Evolutionary conservation across 2,888 invertebrate species (phyloP), one percentile per base, ranked within the genome.

Genomic region (Xestia c-nigrum): DNA sequence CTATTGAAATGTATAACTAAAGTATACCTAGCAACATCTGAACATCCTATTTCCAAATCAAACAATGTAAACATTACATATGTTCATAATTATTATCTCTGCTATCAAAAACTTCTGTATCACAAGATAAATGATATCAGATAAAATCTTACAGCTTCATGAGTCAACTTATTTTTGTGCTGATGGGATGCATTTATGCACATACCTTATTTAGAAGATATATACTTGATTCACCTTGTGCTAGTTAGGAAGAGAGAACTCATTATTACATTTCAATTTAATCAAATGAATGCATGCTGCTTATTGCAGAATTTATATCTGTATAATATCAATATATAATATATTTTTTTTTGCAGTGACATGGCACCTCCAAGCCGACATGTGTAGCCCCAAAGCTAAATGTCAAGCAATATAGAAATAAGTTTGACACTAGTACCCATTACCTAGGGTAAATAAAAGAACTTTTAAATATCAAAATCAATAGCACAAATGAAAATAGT

Each of bases 101-200:
- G 21, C 19, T 72, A 77, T 83, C 77, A 83, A 66, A 74, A 67
- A 69, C 5, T 59, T 57, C 40, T 76, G 52, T 83, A 77, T 77
- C 81, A 38, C 24, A 74, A 80, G 81, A 74, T 83, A 72, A 59
- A 71, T 80, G n/a, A 55, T 76, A 73, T 63, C 55, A 52, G 84
- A 72, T 80, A 82, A 79, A 66, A 46, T 40, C 46, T 43, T 66
- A n/a, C 64, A 72, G 80, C 19, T 57, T 69, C 57, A 46, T 73
- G 63, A 80, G 12, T 63, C 68, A 59, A 67, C 12, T 64, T 77
- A 40, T 70, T 76, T 71, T 46, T 21, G n/a, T 70, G 38, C 5
- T 47, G 21, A 19, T 72, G 14, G 10, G 40, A 57, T 81, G 84
- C 69, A 69, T 68, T 61, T 63, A 80, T 57, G 55, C 65, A 77